Conservation (phyloP, 2,113 vertebrate species). For the Proterorhinus semilunaris region DNA sequence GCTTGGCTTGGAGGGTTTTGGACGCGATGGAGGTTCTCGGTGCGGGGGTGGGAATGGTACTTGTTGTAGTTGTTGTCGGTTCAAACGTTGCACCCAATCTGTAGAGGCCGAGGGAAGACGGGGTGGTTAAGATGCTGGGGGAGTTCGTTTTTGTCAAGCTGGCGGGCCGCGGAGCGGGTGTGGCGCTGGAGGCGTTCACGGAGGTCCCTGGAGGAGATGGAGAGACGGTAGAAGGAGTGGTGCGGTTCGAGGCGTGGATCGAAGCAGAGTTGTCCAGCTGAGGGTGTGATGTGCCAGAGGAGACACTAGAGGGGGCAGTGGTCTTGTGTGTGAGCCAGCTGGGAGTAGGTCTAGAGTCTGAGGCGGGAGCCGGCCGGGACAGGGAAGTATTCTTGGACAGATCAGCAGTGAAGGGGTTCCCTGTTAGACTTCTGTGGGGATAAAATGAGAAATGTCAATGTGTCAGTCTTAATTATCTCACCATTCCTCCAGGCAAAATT, state of each 20-base stretch:
- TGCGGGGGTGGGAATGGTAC: slow-evolving; percentile 15
- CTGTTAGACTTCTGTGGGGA: neutral
- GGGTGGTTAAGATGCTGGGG: neutral
- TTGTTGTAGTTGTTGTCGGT: neutral
- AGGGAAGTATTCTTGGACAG: slow-evolving; percentile 35
- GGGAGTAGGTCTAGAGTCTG: neutral
- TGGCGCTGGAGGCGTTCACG: neutral
- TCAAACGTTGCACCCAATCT: neutral
- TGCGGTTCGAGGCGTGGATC: slow-evolving; percentile 43
- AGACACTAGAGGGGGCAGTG: slow-evolving; percentile 5
- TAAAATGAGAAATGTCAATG: neutral
- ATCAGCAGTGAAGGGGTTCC: slow-evolving; percentile 13
- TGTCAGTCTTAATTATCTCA: too few relatives aligned
- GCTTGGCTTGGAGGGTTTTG: slow-evolving; percentile 79
- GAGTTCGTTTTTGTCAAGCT: slow-evolving; percentile 5
- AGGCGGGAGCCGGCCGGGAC: slow-evolving; percentile 32
- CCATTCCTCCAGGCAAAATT: too few relatives aligned
- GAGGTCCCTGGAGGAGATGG: neutral
- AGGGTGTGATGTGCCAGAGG: neutral
- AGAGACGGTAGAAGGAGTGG: slow-evolving; percentile 6
- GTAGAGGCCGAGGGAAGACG: slow-evolving; percentile 11
- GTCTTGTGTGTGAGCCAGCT: slow-evolving; percentile 18
- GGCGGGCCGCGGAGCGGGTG: slow-evolving; percentile 6
- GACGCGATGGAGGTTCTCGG: slow-evolving; percentile 40
- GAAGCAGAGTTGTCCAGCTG: slow-evolving; percentile 20